Percentiles rank a stretch among this genome's conserved stretches.
Conservation (phyloP, 2,888 invertebrate species). For the Volucella zonaria region DNA sequence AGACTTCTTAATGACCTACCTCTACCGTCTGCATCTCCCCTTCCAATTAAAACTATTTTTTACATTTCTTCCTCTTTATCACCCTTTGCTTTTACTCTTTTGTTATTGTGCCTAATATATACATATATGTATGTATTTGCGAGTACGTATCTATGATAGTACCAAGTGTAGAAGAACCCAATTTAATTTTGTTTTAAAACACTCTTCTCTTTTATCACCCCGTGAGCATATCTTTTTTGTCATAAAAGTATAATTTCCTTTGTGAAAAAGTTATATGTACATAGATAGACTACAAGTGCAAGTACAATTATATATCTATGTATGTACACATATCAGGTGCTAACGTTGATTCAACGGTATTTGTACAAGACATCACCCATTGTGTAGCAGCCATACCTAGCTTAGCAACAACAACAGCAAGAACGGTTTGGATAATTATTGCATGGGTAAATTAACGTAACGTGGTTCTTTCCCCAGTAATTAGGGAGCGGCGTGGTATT, state of each 20-base stretch:
- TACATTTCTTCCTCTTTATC: not conserved
- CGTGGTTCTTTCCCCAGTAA: constrained; percentile 67
- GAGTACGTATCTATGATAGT: not conserved
- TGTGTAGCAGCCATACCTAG: constrained; percentile 26
- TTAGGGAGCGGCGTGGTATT: constrained; percentile 45
- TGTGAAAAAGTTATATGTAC: constrained; percentile 9
- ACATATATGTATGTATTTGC: not conserved
- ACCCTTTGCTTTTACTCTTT: not conserved
- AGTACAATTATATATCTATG: constrained; percentile 29
- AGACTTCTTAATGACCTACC: constrained; percentile 58
- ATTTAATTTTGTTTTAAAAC: constrained; percentile 55
- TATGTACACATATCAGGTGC: constrained; percentile 57
- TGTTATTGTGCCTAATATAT: constrained; percentile 3
- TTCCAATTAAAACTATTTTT: not conserved
- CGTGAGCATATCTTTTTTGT: not conserved
- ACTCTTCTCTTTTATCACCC: constrained; percentile 58
- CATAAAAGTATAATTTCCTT: constrained; percentile 7
- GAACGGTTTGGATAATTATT: constrained; percentile 66
- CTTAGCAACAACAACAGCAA: constrained; percentile 37
- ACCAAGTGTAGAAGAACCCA: constrained; percentile 37
- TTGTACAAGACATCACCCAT: constrained; percentile 61
- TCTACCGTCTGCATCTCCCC: not conserved
- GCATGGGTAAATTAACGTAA: constrained; percentile 62
- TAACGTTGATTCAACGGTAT: constrained; percentile 68
- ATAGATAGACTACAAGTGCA: constrained; percentile 41